These are phyloP conservation scores for Phalacrocorax pelagicus DNA, from an alignment of 2,113 vertebrate species.

Conservation along the genomic window DNA sequence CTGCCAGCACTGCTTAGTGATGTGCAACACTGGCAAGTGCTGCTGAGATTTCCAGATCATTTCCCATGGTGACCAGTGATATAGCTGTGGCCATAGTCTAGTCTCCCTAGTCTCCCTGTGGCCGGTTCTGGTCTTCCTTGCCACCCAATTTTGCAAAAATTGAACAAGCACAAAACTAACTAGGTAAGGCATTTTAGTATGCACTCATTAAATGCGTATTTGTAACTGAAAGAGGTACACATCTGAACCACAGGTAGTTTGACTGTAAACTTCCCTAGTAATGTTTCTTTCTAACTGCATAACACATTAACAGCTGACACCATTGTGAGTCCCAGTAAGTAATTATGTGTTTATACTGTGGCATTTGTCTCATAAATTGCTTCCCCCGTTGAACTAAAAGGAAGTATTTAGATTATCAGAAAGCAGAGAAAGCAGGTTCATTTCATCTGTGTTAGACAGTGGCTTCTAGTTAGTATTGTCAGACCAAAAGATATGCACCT, in stretches of 20 bases:
- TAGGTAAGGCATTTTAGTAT: not conserved
- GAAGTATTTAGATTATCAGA: not conserved
- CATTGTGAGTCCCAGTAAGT: not conserved
- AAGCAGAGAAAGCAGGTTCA: not conserved
- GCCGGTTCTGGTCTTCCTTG: not conserved
- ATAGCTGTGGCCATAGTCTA: not conserved
- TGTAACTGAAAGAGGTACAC: not conserved
- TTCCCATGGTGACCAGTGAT: rapidly evolving
- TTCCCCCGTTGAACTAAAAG: not conserved
- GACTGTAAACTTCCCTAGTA: not conserved
- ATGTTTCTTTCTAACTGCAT: not conserved
- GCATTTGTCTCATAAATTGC: not conserved
- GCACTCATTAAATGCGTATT: not conserved
- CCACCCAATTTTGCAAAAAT: not conserved
- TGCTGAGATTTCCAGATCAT: not conserved
- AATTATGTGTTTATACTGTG: not conserved
- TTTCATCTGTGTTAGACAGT: not conserved
- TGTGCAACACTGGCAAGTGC: not conserved
- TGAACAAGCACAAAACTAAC: rapidly evolving
- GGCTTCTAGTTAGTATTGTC: not conserved
- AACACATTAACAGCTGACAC: not conserved
- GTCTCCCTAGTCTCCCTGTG: not conserved
- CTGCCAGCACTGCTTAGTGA: not conserved
- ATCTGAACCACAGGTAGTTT: not conserved
- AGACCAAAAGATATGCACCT: not conserved